Conservation (phyloP, 2,113 vertebrate species). For the Porphyrio hochstetteri region DNA sequence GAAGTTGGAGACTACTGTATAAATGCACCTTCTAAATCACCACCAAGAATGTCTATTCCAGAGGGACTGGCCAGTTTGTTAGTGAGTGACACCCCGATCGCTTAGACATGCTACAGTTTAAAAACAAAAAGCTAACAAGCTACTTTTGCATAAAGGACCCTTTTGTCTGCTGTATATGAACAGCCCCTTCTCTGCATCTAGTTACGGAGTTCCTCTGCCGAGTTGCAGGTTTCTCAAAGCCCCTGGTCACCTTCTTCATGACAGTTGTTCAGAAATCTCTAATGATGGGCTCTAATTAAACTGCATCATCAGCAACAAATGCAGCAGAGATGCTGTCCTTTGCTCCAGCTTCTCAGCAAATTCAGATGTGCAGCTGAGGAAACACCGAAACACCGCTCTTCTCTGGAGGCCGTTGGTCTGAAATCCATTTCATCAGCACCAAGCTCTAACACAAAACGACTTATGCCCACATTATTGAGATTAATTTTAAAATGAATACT, state of each 20-base stretch:
- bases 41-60: background rate
- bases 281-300: slow-evolving; percentile 27
- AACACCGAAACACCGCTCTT: background rate
- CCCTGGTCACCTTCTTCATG: slow-evolving; percentile 41
- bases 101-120: slow-evolving; percentile 19
- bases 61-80: slow-evolving; percentile 16
- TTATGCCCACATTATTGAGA: background rate
- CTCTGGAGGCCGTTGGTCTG: fast-evolving
- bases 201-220: background rate
- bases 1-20: slow-evolving; percentile 52
- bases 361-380: background rate
- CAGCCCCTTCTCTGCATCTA: slow-evolving; percentile 19
- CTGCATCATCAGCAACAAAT: background rate
- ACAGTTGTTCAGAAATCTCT: background rate
- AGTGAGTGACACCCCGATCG: background rate
- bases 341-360: background rate
- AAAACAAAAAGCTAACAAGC: slow-evolving; percentile 65
- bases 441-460: background rate
- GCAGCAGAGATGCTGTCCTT: background rate
- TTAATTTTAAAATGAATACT: background rate
- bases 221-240: slow-evolving; percentile 5
- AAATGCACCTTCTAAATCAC: slow-evolving; percentile 52
- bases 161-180: background rate
- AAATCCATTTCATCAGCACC: background rate
- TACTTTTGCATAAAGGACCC: slow-evolving; percentile 17